A percentile compares a stretch with the other conserved stretches of the same genome.
phyloP scores from a whole-genome alignment of 2,113 vertebrate species.

The Alligator mississippiensis region DNA sequence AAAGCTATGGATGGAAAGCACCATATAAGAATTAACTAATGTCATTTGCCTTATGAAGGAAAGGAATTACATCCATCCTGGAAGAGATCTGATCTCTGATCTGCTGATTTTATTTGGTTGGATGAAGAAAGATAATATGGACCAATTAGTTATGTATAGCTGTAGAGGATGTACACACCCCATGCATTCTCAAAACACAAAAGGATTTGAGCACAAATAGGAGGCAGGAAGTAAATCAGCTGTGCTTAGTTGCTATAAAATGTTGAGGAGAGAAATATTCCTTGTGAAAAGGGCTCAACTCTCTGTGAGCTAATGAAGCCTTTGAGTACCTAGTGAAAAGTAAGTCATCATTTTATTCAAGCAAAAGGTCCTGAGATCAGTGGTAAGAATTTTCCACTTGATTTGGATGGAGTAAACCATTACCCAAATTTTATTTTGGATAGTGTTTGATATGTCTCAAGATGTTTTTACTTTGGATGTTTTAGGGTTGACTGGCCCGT shows the following conservation, averaged over 20 bases:
- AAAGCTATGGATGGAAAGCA: neutral
- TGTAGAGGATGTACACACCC: neutral
- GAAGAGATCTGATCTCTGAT: neutral
- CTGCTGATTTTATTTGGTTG: neutral
- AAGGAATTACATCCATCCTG: neutral
- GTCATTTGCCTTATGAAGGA: neutral
- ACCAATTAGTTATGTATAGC: neutral
- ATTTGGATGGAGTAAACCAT: fast-evolving
- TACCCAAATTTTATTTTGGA: neutral
- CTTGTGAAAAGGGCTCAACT: slow-evolving; percentile 55
- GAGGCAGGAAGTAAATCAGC: neutral
- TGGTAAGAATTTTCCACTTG: neutral
- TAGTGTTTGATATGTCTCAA: neutral
- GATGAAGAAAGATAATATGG: neutral
- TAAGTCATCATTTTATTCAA: slow-evolving; percentile 14
- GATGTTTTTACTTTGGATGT: neutral
- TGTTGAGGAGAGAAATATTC: slow-evolving; percentile 30
- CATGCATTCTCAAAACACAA: neutral
- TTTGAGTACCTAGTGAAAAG: slow-evolving; percentile 1
- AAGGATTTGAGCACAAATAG: neutral
- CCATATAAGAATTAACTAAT: neutral
- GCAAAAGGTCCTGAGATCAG: neutral
- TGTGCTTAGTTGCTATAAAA: neutral
- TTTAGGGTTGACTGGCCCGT: fast-evolving
- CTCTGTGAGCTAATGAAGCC: slow-evolving; percentile 35